phyloP scores from a whole-genome alignment of 2,888 invertebrate species.

The Eupithecia exiguata region DNA sequence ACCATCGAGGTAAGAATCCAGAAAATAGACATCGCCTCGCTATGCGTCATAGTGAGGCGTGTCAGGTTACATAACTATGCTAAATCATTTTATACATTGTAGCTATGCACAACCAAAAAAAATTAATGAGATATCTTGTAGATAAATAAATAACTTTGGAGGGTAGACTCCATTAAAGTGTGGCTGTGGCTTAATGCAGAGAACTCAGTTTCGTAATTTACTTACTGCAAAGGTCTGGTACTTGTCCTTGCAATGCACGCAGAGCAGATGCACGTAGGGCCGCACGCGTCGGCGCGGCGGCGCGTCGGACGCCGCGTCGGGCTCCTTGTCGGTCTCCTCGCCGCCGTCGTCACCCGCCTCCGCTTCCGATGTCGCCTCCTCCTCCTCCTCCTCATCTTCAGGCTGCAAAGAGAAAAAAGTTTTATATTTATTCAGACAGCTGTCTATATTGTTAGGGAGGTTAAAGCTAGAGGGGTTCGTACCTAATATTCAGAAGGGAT shows the following conservation, averaged over 20 bases:
- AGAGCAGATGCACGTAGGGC: slow-evolving; percentile 87
- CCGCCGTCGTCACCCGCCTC: slow-evolving; percentile 78
- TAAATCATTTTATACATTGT: too few species aligned
- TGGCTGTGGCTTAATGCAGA: neutral
- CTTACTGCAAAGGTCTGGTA: slow-evolving; percentile 88
- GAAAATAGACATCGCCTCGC: too few species aligned
- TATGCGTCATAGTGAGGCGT: too few species aligned
- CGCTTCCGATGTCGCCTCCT: slow-evolving; percentile 67
- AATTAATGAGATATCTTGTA: too few species aligned
- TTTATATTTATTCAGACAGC: neutral
- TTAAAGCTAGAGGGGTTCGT: neutral
- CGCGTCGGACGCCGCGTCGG: slow-evolving; percentile 78
- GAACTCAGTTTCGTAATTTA: neutral
- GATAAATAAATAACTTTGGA: neutral
- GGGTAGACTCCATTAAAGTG: neutral
- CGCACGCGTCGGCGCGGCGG: slow-evolving; percentile 83
- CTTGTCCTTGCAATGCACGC: slow-evolving; percentile 90
- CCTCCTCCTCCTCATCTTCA: slow-evolving; percentile 16
- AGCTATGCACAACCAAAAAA: too few species aligned
- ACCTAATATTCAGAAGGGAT: neutral
- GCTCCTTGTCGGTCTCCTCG: slow-evolving; percentile 82
- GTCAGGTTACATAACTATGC: too few species aligned
- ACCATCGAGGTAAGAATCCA: too few species aligned
- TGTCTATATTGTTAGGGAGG: neutral
- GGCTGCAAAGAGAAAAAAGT: neutral